Percentiles rank a stretch among this genome's conserved stretches.
These are phyloP conservation scores for Spodoptera picta DNA, from an alignment of 2,888 invertebrate genomes.

Conservation along the genomic window DNA sequence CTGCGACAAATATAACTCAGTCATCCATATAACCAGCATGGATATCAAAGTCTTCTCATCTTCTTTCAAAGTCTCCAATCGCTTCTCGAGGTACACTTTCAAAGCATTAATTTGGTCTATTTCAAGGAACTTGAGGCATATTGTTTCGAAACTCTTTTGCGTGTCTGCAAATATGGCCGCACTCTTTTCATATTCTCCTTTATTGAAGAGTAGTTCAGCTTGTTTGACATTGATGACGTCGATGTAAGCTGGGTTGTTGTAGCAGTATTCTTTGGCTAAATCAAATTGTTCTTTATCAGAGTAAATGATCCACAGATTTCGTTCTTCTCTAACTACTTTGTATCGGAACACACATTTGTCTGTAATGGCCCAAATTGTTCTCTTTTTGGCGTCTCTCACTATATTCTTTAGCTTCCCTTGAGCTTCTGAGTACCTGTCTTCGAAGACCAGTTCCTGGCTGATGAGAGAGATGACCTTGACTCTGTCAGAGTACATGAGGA, in stretches of 20 bases:
- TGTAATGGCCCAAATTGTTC: constrained; percentile 95
- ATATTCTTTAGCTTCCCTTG: constrained; percentile 94
- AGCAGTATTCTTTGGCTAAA: constrained; percentile 94
- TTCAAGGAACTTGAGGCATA: constrained; percentile 96
- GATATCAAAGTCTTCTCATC: constrained; percentile 96
- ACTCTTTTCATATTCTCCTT: constrained; percentile 93
- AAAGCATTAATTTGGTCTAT: constrained; percentile 94
- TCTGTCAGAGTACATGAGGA: constrained; percentile 94
- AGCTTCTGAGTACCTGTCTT: constrained; percentile 94
- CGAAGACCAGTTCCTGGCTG: constrained; percentile 95
- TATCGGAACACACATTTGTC: constrained; percentile 95
- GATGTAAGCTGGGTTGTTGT: constrained; percentile 93
- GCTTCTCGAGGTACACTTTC: constrained; percentile 95
- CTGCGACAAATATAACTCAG: constrained; percentile 96
- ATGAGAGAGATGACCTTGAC: constrained; percentile 95
- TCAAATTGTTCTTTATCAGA: constrained; percentile 95
- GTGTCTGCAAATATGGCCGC: constrained; percentile 97
- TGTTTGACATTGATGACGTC: constrained; percentile 96
- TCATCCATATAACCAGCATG: constrained; percentile 97
- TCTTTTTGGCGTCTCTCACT: constrained; percentile 93
- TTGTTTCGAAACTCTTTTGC: constrained; percentile 97
- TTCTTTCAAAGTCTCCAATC: constrained; percentile 91
- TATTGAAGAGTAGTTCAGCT: constrained; percentile 94
- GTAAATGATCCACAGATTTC: constrained; percentile 96
- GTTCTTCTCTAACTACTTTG: constrained; percentile 94